phyloP scores from a whole-genome alignment of 2,888 invertebrate genomes.

The Lypha dubia region DNA sequence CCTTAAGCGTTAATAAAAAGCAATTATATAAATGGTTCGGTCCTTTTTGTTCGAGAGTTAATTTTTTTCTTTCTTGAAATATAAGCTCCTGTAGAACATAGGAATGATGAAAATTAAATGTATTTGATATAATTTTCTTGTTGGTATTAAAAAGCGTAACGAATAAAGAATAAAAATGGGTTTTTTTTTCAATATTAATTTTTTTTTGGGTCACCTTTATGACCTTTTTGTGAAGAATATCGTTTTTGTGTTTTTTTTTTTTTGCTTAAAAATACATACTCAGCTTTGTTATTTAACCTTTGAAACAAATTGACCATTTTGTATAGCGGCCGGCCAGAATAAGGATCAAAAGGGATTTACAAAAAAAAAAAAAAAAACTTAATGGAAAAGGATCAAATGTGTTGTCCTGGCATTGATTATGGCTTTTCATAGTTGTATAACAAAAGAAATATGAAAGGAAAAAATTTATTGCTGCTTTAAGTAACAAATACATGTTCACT shows the following conservation, averaged over 20 bases:
- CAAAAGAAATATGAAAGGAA: conserved; percentile 9
- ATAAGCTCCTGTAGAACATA: conserved; percentile 1
- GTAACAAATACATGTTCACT: neutral
- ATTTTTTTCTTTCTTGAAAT: no score
- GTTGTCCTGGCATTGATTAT: conserved; percentile 3
- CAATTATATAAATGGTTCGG: conserved; percentile 10
- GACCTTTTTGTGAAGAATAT: conserved; percentile 15
- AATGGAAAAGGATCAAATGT: conserved; percentile 26
- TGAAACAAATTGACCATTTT: conserved; percentile 67
- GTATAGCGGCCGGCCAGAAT: conserved; percentile 2
- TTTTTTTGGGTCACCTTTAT: neutral
- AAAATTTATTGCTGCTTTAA: conserved; percentile 47
- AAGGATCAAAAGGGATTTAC: conserved; percentile 35
- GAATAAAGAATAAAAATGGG: neutral
- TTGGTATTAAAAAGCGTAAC: conserved; percentile 27
- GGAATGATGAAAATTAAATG: neutral
- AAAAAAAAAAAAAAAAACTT: neutral
- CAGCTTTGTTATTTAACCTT: conserved; percentile 58
- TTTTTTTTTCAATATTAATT: neutral
- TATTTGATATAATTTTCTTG: conserved; percentile 53
- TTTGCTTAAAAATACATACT: neutral
- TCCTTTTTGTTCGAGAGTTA: neutral
- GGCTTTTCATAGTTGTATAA: neutral
- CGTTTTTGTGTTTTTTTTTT: no score
- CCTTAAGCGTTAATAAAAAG: conserved; percentile 1